phyloP scores from a whole-genome alignment of 2,113 vertebrate genomes.

The Malurus alboscapulatus region DNA sequence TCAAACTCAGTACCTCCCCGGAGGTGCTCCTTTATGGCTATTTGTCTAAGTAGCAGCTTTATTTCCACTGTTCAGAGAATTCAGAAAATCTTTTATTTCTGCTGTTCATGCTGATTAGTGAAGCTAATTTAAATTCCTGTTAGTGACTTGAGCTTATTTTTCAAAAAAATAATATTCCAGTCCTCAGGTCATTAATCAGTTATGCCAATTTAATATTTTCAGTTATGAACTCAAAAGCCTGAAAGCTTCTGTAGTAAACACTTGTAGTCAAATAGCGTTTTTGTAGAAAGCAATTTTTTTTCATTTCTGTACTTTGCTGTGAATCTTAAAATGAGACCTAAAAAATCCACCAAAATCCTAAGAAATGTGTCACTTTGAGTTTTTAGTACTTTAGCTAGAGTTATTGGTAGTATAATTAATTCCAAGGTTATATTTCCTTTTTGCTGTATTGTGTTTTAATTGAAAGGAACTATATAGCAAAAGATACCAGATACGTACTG shows the following conservation, averaged over 20 bases:
- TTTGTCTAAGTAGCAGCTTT: background rate
- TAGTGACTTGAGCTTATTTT: background rate
- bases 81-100: background rate
- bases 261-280: background rate
- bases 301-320: background rate
- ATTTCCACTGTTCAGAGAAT: background rate
- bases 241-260: background rate
- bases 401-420: background rate
- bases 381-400: background rate
- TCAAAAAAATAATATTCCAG: background rate
- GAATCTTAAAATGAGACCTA: background rate
- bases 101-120: background rate
- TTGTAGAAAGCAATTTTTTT: background rate
- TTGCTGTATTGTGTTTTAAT: background rate
- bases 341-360: background rate
- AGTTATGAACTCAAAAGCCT: background rate
- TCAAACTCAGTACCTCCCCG: background rate
- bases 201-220: background rate
- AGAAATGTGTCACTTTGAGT: background rate
- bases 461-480: background rate
- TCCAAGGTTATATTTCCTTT: background rate
- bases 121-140: background rate
- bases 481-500: background rate
- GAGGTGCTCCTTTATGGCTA: rapidly evolving
- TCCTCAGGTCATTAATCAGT: background rate